phyloP scores from a whole-genome alignment of 1,140 invertebrate genomes.

The Eriosoma lanigerum region DNA sequence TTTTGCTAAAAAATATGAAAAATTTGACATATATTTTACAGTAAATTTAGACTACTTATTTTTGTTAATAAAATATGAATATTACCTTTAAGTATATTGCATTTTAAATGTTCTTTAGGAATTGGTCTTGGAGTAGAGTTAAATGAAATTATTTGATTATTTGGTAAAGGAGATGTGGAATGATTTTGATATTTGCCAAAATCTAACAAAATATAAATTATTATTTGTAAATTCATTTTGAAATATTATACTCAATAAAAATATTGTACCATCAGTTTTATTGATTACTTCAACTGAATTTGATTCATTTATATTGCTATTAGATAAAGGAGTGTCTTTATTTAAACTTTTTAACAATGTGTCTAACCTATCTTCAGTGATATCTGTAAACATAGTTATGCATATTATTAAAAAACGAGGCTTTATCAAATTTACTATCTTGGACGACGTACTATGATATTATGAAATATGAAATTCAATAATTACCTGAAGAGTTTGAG shows the following conservation, averaged over 20 bases:
- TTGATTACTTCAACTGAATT: slow-evolving; percentile 53
- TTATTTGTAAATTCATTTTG: no score
- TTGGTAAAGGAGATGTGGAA: slow-evolving; percentile 60
- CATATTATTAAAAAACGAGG: background rate
- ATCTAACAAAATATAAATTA: slow-evolving; percentile 21
- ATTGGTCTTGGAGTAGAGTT: slow-evolving; percentile 70
- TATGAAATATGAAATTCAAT: background rate
- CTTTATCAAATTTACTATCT: no score
- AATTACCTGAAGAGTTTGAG: slow-evolving; percentile 44
- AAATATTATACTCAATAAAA: slow-evolving; percentile 19
- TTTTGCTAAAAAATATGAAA: slow-evolving; percentile 59
- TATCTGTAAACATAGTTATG: slow-evolving; percentile 39
- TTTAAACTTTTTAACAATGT: slow-evolving; percentile 66
- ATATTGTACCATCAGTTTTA: slow-evolving; percentile 55
- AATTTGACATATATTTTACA: background rate
- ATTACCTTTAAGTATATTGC: slow-evolving; percentile 89
- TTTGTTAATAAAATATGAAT: background rate
- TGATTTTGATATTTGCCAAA: slow-evolving; percentile 24
- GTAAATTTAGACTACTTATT: no score
- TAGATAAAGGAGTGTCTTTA: slow-evolving; percentile 60
- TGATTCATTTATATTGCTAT: slow-evolving; percentile 55
- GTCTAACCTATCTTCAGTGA: slow-evolving; percentile 64
- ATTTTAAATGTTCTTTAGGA: slow-evolving; percentile 86
- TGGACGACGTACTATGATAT: no score
- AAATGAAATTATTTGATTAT: slow-evolving; percentile 67